Base-by-base conservation (phyloP, 2,797 vertebrate species). In the Nyctalus aviator region DNA sequence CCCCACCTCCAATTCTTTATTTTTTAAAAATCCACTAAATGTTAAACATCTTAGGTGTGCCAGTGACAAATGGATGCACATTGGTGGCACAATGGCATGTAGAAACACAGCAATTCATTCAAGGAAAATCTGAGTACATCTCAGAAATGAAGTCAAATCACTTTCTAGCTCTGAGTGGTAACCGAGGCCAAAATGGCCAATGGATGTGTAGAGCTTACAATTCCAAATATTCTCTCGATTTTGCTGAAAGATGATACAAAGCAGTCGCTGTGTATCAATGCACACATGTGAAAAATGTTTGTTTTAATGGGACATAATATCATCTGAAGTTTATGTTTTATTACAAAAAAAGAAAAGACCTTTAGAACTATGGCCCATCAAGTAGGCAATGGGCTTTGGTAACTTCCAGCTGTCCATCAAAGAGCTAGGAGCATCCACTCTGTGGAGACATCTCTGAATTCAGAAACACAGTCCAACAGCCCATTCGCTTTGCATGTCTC, bases 161-260 rank as follows among this genome's bases (percentile, higher is more conserved):
- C 69, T 77, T 64, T 48, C 57, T 27, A 46, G 32, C 18, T 62
- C 37, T 2, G 48, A 73, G 68, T 23, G 3, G 3, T 4, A 59
- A 46, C 41, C 25, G 7, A 41, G 30, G 32, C 48, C 76, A 71
- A 53, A 72, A 69, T 1, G 62, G 27, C 75, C 93, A 78, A 94
- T 27, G 15, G 50, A 69, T 93, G 75, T 77, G 91, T 75, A 55
- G 12, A 66, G 76, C 17, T 90, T 75, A 37, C 55, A 88, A 85
- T 90, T 73, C 92, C 69, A 76, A 83, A 46, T 55, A 55, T 44
- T 59, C 46, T 90, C 48, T 84, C 53, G 14, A 53, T 50, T 55
- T 78, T 62, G 50, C 87, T 89, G 81, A 92, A 81, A 86, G 93
- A 66, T n/a, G 66, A 57, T 55, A 88, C n/a, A 95, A 90, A 95